Evolutionary conservation across 1,140 invertebrate genomes (phyloP).

Genomic region (Eurosta solidaginis): DNA sequence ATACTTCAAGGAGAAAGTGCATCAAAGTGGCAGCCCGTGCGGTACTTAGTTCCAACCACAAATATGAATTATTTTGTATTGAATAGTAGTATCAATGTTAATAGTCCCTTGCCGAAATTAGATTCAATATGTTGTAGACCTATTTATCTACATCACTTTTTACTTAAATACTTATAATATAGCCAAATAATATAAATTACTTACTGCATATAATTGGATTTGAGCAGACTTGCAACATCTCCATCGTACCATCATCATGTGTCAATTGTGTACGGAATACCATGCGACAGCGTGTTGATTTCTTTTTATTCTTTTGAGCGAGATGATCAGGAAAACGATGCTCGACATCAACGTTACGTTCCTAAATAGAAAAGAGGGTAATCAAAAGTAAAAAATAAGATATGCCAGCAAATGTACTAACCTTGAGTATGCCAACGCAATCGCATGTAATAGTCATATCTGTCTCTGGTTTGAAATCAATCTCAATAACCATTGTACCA

Average conservation of each 20-base stretch:
- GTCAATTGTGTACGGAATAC: slow-evolving; percentile 85
- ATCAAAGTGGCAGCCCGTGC: too few species aligned
- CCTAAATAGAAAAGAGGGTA: slow-evolving; percentile 61
- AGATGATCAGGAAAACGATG: slow-evolving; percentile 83
- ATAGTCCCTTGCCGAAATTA: too few species aligned
- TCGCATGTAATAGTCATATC: slow-evolving; percentile 90
- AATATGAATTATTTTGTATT: too few species aligned
- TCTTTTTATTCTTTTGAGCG: slow-evolving; percentile 82
- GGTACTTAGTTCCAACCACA: too few species aligned
- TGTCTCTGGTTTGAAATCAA: slow-evolving; percentile 84
- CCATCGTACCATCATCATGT: slow-evolving; percentile 72
- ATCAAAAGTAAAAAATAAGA: background rate
- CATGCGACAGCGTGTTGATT: slow-evolving; percentile 92
- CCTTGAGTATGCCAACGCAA: slow-evolving; percentile 78
- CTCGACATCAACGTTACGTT: slow-evolving; percentile 95
- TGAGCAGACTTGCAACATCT: slow-evolving; percentile 90
- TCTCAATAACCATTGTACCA: slow-evolving; percentile 91
- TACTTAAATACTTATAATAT: background rate
- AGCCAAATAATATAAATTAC: slow-evolving; percentile 63
- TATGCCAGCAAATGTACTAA: slow-evolving; percentile 37
- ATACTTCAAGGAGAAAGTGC: too few species aligned
- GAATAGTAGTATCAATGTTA: too few species aligned
- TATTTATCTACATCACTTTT: background rate
- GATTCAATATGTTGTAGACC: too few species aligned
- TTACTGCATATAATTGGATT: slow-evolving; percentile 95